phyloP scores from a whole-genome alignment of 2,113 vertebrate species.

The Xerus inauris region DNA sequence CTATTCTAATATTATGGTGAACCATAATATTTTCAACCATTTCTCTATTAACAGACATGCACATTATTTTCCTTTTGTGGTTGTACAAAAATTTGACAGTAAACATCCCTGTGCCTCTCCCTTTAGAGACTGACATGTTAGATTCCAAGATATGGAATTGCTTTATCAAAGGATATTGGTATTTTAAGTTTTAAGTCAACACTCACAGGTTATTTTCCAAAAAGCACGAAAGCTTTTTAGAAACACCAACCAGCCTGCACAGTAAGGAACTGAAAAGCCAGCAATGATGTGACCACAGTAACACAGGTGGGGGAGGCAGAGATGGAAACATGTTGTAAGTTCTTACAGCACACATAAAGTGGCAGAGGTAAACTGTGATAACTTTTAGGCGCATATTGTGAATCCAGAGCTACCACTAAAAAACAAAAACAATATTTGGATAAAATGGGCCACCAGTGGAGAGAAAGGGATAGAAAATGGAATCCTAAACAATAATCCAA shows the following conservation, averaged over 20 bases:
- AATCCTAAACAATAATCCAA: conserved; percentile 14
- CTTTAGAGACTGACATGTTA: not conserved
- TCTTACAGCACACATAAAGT: not conserved
- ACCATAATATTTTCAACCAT: not conserved
- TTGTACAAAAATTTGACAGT: conserved; percentile 22
- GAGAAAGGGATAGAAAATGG: not conserved
- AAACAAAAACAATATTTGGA: not conserved
- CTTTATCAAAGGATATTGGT: not conserved
- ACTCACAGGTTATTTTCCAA: not conserved
- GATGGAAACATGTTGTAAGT: not conserved
- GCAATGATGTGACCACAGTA: too few relatives aligned
- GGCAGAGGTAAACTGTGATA: not conserved
- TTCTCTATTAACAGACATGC: not conserved
- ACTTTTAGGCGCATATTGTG: not conserved
- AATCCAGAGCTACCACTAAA: not conserved
- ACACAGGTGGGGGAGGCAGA: not conserved
- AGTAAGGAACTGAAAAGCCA: not conserved
- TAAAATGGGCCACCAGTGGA: not conserved
- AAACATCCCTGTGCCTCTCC: not conserved
- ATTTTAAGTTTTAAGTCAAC: not conserved
- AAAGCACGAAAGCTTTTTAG: not conserved
- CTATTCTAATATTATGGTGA: not conserved
- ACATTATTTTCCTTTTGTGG: not conserved
- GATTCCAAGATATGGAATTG: conserved; percentile 8
- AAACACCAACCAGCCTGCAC: too few relatives aligned